Evolutionary conservation across 2,797 vertebrate species (phyloP).

Genomic region (Sparus aurata): DNA sequence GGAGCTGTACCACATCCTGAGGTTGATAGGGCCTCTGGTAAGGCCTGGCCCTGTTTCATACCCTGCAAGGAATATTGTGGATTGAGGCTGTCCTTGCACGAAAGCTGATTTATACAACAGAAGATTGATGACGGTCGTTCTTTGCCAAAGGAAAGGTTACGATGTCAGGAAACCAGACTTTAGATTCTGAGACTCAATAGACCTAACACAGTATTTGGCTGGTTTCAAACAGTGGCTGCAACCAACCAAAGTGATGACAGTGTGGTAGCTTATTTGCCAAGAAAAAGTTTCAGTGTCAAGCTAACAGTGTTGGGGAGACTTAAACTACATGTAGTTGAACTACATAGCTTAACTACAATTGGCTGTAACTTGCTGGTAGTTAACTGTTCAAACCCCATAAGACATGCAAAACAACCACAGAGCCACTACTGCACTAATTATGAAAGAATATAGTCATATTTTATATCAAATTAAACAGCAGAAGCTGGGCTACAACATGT

Average conservation of each 20-base stretch:
- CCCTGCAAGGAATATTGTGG: not conserved
- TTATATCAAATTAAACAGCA: no score
- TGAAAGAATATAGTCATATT: no score
- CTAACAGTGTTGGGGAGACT: no score
- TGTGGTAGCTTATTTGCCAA: not conserved
- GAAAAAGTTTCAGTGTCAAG: not conserved
- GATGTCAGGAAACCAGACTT: constrained; percentile 2
- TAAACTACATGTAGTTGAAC: no score
- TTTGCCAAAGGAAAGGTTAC: constrained; percentile 28
- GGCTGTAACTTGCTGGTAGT: no score
- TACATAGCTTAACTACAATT: no score
- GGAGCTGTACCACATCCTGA: constrained; percentile 83
- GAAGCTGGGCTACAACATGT: no score
- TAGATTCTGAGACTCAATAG: constrained; percentile 4
- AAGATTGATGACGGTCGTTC: constrained; percentile 24
- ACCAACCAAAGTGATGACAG: not conserved
- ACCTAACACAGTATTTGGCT: not conserved
- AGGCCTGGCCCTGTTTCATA: constrained; percentile 44
- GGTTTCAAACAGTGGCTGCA: not conserved
- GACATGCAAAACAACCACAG: no score
- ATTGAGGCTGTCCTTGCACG: not conserved
- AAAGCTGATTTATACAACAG: not conserved
- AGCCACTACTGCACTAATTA: no score
- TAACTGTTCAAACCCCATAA: no score
- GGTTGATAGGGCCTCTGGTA: constrained; percentile 86